A percentile compares a stretch with the other conserved stretches of the same genome.
Conservation (phyloP, 1,140 invertebrate genomes). For the Brevipalpus yothersi region DNA sequence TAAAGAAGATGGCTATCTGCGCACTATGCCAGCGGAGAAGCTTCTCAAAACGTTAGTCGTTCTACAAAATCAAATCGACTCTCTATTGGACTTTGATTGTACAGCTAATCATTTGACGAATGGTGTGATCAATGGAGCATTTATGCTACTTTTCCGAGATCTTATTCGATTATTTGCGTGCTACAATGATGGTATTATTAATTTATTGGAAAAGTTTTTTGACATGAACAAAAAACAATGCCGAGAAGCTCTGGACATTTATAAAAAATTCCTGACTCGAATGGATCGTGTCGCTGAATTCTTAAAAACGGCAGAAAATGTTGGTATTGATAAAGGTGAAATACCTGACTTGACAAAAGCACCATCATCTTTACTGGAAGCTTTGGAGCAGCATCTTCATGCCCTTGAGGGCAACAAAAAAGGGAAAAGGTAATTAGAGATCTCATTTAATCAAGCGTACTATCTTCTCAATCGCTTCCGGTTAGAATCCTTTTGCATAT, state of each 20-base stretch:
- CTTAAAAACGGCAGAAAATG: slow-evolving; percentile 87
- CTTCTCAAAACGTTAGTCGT: slow-evolving; percentile 85
- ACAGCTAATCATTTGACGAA: slow-evolving; percentile 88
- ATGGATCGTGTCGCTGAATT: slow-evolving; percentile 98
- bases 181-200: slow-evolving; percentile 99
- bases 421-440: slow-evolving; percentile 10
- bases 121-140: slow-evolving; percentile 93
- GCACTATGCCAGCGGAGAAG: slow-evolving; percentile 93
- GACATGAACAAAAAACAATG: slow-evolving; percentile 98
- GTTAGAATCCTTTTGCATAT: too few relatives aligned
- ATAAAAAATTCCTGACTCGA: slow-evolving; percentile 94
- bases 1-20: slow-evolving; percentile 83
- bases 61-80: slow-evolving; percentile 81
- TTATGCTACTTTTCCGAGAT: slow-evolving; percentile 94
- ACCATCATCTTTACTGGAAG: slow-evolving; percentile 90
- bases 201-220: slow-evolving; percentile 82
- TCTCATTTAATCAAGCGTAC: too few relatives aligned
- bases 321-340: slow-evolving; percentile 95
- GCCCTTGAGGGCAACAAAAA: slow-evolving; percentile 73
- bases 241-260: slow-evolving; percentile 87
- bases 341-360: slow-evolving; percentile 97
- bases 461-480: too few relatives aligned
- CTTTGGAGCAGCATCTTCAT: slow-evolving; percentile 81
- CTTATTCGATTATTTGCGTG: slow-evolving; percentile 95
- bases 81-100: slow-evolving; percentile 89